phyloP scores from a whole-genome alignment of 2,888 invertebrate genomes.

The Carterocephalus palaemon region DNA sequence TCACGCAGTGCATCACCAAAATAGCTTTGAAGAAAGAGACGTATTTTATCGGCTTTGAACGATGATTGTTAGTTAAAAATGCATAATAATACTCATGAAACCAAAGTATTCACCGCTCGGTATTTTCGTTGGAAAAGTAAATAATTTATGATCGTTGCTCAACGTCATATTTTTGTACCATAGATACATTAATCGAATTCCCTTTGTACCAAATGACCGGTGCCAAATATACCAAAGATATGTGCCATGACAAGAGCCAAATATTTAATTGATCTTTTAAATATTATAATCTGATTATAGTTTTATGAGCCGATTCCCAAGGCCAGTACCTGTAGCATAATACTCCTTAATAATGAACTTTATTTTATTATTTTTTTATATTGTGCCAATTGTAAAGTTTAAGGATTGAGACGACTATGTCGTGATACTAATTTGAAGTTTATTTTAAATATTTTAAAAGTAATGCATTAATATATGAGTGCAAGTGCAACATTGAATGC shows the following conservation, averaged over 20 bases:
- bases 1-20: too few relatives aligned
- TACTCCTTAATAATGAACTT: slow-evolving; percentile 54
- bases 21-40: too few relatives aligned
- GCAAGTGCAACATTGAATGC: slow-evolving; percentile 38
- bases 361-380: slow-evolving; percentile 46
- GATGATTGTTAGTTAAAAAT: not conserved
- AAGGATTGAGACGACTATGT: slow-evolving; percentile 2
- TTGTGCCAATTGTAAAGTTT: slow-evolving; percentile 15
- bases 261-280: slow-evolving; percentile 31
- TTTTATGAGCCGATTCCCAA: slow-evolving; percentile 44
- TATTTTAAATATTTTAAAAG: slow-evolving; percentile 16
- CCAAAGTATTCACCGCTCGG: slow-evolving; percentile 68
- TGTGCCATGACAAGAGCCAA: slow-evolving; percentile 48
- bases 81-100: slow-evolving; percentile 39
- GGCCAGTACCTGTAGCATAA: slow-evolving; percentile 73
- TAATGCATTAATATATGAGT: slow-evolving; percentile 12
- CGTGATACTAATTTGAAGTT: slow-evolving; percentile 5
- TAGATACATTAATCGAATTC: slow-evolving; percentile 47
- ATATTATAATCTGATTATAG: slow-evolving; percentile 33
- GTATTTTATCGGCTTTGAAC: not conserved
- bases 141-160: slow-evolving; percentile 64
- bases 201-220: slow-evolving; percentile 42
- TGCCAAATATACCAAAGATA: slow-evolving; percentile 56
- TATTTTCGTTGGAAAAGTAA: slow-evolving; percentile 54
- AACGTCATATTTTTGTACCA: slow-evolving; percentile 57